Conservation (phyloP, 2,113 vertebrate genomes). For the Cyanoderma ruficeps region DNA sequence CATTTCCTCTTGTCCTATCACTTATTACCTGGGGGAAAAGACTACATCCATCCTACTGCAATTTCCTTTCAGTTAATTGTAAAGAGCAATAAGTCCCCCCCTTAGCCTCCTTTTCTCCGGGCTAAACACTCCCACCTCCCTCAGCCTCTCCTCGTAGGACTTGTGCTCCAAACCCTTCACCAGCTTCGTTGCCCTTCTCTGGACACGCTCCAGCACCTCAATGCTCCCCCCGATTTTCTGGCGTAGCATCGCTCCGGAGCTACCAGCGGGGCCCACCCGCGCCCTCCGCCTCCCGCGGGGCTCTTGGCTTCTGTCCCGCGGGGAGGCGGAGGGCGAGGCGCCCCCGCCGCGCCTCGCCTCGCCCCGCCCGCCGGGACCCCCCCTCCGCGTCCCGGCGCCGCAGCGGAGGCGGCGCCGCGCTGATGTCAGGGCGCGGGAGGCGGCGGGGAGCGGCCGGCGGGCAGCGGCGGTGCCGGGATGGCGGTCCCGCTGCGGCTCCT, state of each 20-base stretch:
- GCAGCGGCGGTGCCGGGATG: too few species aligned
- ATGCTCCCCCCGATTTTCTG: rapidly evolving
- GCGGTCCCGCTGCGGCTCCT: too few species aligned
- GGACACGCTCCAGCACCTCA: neutral
- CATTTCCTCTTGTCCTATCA: neutral
- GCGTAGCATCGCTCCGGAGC: neutral
- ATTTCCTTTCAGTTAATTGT: neutral
- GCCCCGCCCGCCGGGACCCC: too few species aligned
- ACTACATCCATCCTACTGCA: neutral
- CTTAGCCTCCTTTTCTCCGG: neutral
- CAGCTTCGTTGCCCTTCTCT: neutral
- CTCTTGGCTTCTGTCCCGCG: neutral
- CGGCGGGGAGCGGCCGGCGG: too few species aligned
- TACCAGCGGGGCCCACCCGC: neutral
- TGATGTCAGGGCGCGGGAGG: too few species aligned
- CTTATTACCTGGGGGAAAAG: neutral
- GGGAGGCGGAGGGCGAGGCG: neutral
- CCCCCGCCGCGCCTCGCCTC: neutral
- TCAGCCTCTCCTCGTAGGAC: neutral
- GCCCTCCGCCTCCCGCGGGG: too few species aligned
- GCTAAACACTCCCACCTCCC: neutral
- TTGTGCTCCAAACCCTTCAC: neutral
- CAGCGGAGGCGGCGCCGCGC: too few species aligned
- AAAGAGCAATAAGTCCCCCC: too few species aligned
- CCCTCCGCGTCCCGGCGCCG: too few species aligned